A percentile compares a stretch with the other conserved stretches of the same genome.
Conservation (phyloP, 37 sponge, comb jelly and placozoan genomes). For the Theonella swinhoei region DNA sequence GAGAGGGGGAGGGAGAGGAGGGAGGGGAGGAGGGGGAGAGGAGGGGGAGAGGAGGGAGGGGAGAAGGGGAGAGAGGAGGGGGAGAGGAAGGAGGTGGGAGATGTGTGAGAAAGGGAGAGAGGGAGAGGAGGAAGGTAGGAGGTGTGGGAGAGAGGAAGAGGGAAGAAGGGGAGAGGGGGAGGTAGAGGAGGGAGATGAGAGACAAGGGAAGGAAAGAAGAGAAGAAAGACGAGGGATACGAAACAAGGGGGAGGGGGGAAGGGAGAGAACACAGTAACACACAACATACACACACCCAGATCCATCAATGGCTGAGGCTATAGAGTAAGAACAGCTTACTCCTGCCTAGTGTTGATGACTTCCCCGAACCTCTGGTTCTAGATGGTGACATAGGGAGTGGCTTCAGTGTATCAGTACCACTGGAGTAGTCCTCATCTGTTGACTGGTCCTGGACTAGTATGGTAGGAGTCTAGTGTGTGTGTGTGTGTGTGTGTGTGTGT, state of each 20-base stretch:
- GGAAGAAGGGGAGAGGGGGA: neutral
- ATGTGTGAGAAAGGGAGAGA: neutral
- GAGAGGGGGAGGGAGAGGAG: neutral
- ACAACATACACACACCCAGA: neutral
- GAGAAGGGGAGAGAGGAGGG: neutral
- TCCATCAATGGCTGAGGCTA: no score
- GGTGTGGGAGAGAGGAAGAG: neutral
- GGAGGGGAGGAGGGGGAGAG: neutral
- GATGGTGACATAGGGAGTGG: neutral
- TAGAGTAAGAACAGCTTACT: neutral
- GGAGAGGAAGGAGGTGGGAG: conserved; percentile 3
- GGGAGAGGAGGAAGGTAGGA: conserved; percentile 3
- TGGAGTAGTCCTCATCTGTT: neutral
- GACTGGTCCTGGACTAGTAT: neutral
- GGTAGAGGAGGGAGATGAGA: neutral
- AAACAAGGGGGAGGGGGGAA: no score
- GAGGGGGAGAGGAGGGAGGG: neutral
- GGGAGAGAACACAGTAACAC: no score
- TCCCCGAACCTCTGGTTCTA: neutral
- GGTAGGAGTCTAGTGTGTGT: neutral
- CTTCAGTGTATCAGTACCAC: neutral
- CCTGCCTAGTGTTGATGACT: neutral
- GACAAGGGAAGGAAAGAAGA: neutral
- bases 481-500: neutral
- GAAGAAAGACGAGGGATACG: no score